A percentile compares a stretch with the other conserved stretches of the same genome.
phyloP scores from a whole-genome alignment of 2,113 vertebrate species.

The Panthera tigris region DNA sequence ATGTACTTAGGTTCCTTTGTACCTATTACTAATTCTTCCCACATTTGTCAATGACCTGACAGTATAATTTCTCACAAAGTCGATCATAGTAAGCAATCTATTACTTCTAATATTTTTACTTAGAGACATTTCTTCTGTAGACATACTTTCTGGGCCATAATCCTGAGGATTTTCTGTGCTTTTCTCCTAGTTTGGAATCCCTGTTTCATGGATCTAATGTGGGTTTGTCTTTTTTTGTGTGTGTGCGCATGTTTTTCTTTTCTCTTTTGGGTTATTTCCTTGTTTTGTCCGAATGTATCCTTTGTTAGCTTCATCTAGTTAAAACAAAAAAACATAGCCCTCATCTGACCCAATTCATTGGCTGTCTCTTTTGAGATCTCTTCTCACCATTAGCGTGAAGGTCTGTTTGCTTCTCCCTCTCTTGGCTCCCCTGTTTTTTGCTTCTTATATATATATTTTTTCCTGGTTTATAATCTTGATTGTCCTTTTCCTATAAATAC shows the following conservation, averaged over 20 bases:
- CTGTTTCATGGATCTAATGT: neutral
- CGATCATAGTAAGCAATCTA: neutral
- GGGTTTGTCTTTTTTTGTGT: neutral
- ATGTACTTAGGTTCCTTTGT: conserved; percentile 11
- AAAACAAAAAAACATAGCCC: neutral
- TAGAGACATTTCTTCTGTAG: neutral
- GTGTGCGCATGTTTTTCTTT: neutral
- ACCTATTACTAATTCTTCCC: neutral
- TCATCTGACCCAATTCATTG: neutral
- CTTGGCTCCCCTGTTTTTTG: neutral
- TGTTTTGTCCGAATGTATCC: neutral
- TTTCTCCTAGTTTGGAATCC: neutral
- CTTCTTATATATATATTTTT: neutral
- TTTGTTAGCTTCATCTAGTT: neutral
- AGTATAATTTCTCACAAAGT: conserved; percentile 19
- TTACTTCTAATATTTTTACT: conserved; percentile 21
- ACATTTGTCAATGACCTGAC: neutral
- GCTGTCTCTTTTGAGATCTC: neutral
- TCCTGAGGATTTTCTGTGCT: neutral
- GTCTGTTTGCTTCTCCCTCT: neutral
- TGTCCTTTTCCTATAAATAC: neutral
- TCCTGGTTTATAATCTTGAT: neutral
- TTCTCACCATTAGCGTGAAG: neutral
- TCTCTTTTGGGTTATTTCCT: neutral
- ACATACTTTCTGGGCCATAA: neutral